phyloP scores from a whole-genome alignment of 2,113 vertebrate species.

The Proterorhinus semilunaris region DNA sequence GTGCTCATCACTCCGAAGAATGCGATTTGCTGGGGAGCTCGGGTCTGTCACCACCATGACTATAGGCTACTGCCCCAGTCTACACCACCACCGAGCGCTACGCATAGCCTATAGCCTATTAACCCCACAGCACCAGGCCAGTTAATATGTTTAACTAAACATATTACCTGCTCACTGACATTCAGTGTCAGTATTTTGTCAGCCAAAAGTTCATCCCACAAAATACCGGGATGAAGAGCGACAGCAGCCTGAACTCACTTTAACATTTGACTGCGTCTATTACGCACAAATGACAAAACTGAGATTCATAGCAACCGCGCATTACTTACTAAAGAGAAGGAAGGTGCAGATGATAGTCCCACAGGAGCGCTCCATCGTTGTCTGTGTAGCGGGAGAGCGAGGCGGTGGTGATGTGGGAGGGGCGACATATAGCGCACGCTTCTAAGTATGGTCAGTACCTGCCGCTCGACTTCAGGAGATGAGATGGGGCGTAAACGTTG shows the following conservation, averaged over 20 bases:
- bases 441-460: constrained; percentile 31
- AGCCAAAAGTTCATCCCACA: neutral
- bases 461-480: neutral
- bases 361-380: constrained; percentile 52
- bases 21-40: constrained; percentile 33
- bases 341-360: constrained; percentile 22
- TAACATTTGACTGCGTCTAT: neutral
- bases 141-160: neutral
- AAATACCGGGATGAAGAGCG: neutral
- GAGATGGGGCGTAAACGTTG: neutral
- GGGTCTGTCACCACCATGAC: neutral
- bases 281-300: neutral
- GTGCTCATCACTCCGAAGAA: constrained; percentile 42
- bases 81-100: neutral
- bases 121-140: constrained; percentile 5
- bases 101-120: too few species aligned
- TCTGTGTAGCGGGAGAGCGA: neutral
- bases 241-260: neutral
- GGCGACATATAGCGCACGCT: constrained; percentile 32
- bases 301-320: neutral
- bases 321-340: constrained; percentile 50
- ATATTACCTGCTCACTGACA: neutral
- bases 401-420: neutral
- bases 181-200: neutral
- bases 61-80: neutral